Evolutionary conservation across 2,888 invertebrate genomes (phyloP).

Genomic region (Aproaerema taeniolella): DNA sequence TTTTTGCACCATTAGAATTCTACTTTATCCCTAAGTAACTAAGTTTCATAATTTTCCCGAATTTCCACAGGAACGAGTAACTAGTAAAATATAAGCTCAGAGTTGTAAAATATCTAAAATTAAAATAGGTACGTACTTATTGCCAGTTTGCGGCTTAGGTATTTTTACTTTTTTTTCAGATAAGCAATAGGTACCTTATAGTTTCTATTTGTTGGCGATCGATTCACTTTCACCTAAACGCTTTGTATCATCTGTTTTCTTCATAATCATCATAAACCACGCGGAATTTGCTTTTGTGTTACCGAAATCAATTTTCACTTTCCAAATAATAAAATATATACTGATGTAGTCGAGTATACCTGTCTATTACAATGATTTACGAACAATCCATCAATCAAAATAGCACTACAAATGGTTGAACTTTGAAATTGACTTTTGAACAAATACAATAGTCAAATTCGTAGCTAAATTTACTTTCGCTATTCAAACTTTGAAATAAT

Average conservation of each 20-base stretch:
- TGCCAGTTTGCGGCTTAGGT: no score
- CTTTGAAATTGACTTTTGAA: background rate
- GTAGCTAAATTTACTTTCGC: conserved; percentile 4
- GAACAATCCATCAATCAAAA: conserved; percentile 8
- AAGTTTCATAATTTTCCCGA: no score
- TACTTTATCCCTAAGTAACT: no score
- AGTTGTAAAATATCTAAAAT: no score
- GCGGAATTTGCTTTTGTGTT: conserved; percentile 31
- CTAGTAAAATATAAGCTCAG: no score
- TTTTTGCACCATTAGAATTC: no score
- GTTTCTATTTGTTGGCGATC: conserved; percentile 41
- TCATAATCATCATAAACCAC: conserved; percentile 35
- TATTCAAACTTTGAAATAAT: conserved; percentile 1
- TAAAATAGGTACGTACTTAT: no score
- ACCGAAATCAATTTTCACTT: conserved; percentile 33
- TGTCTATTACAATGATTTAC: background rate
- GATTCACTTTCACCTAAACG: conserved; percentile 58
- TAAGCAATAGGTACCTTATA: conserved; percentile 29
- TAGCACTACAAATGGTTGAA: background rate
- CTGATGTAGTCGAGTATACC: conserved; percentile 10
- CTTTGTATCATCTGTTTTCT: conserved; percentile 28
- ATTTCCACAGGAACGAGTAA: no score
- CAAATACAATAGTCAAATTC: background rate
- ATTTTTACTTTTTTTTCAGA: conserved; percentile 19
- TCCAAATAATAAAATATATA: no score